Percentiles rank a stretch among this genome's conserved stretches.
These are phyloP conservation scores for Amblyornis subalaris DNA, from an alignment of 2,113 vertebrate species.

Conservation along the genomic window DNA sequence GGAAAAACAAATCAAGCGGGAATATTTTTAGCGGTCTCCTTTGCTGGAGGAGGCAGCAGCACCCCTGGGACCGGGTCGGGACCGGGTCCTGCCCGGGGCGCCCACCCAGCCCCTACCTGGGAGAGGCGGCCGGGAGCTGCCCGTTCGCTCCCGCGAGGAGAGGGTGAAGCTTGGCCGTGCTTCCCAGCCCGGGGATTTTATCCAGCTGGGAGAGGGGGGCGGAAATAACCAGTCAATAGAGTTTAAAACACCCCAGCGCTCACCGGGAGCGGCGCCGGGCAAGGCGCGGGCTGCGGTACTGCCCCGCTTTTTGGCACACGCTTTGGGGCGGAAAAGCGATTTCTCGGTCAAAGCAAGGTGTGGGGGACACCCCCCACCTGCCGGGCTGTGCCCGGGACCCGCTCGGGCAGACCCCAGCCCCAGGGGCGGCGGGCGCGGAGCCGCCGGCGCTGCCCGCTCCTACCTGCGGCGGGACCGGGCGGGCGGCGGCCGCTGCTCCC, in stretches of 20 bases:
- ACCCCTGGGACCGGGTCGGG: background rate
- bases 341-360: background rate
- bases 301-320: background rate
- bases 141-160: background rate
- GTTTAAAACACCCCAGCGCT: background rate
- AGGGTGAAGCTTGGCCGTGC: background rate
- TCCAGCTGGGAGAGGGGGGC: background rate
- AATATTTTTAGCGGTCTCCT: background rate
- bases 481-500: background rate
- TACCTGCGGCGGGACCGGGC: constrained; percentile 13
- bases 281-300: background rate
- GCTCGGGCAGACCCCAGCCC: background rate
- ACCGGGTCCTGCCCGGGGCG: background rate
- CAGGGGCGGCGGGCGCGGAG: background rate
- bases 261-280: background rate
- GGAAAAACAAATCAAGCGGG: background rate
- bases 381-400: background rate
- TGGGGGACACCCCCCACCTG: background rate
- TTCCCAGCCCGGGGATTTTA: background rate
- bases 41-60: background rate
- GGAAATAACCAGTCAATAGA: background rate
- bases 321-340: background rate
- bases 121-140: background rate
- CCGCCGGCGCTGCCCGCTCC: background rate
- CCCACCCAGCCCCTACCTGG: constrained; percentile 8